These are phyloP conservation scores for Eriocheir sinensis DNA, from an alignment of 1,140 invertebrate genomes.

Conservation along the genomic window DNA sequence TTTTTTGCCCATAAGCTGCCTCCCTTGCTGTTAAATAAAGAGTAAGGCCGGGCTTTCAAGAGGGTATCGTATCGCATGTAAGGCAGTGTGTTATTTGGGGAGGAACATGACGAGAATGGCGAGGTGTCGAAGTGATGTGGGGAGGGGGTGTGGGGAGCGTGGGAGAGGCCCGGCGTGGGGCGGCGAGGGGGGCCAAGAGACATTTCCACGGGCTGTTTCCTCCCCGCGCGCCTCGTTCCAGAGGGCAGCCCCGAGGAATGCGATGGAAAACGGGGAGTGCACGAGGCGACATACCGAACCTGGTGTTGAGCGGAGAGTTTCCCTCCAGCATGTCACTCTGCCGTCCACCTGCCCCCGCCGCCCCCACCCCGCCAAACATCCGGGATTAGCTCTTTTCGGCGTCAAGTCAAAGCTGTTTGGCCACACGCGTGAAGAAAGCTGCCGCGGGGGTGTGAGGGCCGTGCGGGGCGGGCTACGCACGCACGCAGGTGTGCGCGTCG, in stretches of 20 bases:
- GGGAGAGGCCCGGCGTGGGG: background rate
- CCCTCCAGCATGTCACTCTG: background rate
- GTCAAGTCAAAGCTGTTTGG: background rate
- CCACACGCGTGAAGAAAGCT: background rate
- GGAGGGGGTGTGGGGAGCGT: background rate
- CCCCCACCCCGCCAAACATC: background rate
- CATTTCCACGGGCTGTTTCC: constrained; percentile 25
- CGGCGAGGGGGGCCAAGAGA: background rate
- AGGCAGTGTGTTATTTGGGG: too few species aligned
- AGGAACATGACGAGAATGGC: too few species aligned
- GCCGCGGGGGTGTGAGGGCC: too few species aligned
- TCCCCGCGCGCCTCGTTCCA: constrained; percentile 57
- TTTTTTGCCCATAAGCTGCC: too few species aligned
- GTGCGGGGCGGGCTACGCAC: background rate
- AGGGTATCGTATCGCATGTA: too few species aligned
- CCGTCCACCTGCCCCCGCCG: background rate
- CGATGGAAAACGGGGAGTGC: constrained; percentile 58
- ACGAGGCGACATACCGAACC: constrained; percentile 30
- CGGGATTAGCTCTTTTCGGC: constrained; percentile 32
- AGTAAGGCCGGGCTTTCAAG: too few species aligned
- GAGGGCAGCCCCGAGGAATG: constrained; percentile 63
- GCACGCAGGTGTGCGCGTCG: background rate
- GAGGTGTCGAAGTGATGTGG: background rate
- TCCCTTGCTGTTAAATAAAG: too few species aligned
- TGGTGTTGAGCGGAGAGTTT: background rate